A percentile compares a stretch with the other conserved stretches of the same genome.
phyloP scores from a whole-genome alignment of 37 sponge, comb jelly and placozoan species.

The Spongilla lacustris region DNA sequence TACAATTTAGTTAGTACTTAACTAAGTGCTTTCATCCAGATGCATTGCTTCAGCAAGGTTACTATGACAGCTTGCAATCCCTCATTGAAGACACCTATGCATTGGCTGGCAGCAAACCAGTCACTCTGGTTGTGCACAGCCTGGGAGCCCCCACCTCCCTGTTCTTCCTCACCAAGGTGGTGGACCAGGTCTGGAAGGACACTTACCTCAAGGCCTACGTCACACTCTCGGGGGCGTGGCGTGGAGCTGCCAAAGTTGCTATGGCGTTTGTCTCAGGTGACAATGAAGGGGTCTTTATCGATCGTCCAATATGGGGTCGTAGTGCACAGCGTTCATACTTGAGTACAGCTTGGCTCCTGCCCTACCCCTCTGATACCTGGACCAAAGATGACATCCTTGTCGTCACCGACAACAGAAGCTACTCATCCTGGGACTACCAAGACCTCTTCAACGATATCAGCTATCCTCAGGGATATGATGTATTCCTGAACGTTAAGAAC shows the following conservation, averaged over 20 bases:
- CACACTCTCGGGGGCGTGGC: constrained; percentile 89
- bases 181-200: constrained; percentile 88
- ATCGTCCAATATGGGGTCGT: constrained; percentile 44
- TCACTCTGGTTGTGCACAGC: constrained; percentile 89
- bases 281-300: constrained; percentile 69
- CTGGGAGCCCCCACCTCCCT: constrained; percentile 83
- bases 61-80: constrained; percentile 68
- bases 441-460: constrained; percentile 66
- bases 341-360: constrained; percentile 67
- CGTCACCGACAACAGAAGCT: constrained; percentile 62
- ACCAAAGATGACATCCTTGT: constrained; percentile 41
- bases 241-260: constrained; percentile 72
- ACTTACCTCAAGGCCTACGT: constrained; percentile 81
- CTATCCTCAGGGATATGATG: constrained; percentile 58
- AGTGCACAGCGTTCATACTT: constrained; percentile 54
- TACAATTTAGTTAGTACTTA: too few relatives aligned
- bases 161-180: constrained; percentile 85
- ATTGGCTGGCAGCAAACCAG: constrained; percentile 59
- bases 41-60: constrained; percentile 40
- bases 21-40: constrained; percentile 44
- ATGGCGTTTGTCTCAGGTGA: constrained; percentile 75
- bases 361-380: constrained; percentile 74
- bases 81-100: constrained; percentile 88
- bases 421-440: constrained; percentile 78
- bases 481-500: constrained; percentile 53